phyloP scores from a whole-genome alignment of 2,797 vertebrate species.

The Helostoma temminkii region DNA sequence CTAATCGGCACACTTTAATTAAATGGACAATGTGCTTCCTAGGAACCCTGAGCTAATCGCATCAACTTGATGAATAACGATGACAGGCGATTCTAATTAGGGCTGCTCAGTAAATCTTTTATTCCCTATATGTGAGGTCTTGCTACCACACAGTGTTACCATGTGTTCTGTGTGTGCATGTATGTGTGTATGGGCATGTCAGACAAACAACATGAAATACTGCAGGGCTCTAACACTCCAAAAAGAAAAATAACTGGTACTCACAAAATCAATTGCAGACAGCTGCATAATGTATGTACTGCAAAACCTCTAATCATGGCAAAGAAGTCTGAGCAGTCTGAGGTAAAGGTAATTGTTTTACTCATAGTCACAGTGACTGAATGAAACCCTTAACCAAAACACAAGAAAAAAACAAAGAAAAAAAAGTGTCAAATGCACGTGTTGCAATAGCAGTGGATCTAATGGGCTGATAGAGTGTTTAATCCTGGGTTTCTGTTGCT shows the following conservation, averaged over 20 bases:
- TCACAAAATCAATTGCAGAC: slow-evolving; percentile 13
- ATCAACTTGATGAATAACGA: slow-evolving; percentile 44
- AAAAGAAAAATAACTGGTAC: slow-evolving; percentile 21
- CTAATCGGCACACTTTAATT: slow-evolving; percentile 54
- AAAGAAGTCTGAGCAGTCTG: background rate
- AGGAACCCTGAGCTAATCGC: slow-evolving; percentile 48
- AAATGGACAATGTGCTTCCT: slow-evolving; percentile 41
- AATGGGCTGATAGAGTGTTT: too few species aligned
- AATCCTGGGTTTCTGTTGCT: too few species aligned
- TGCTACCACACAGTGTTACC: slow-evolving; percentile 22
- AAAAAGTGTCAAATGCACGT: too few species aligned
- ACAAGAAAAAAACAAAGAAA: too few species aligned
- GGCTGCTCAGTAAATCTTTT: slow-evolving; percentile 50
- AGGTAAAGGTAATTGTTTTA: background rate
- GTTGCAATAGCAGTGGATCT: too few species aligned
- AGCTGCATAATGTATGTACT: slow-evolving; percentile 16
- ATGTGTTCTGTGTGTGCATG: slow-evolving; percentile 30
- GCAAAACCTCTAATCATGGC: background rate
- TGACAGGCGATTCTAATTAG: slow-evolving; percentile 43
- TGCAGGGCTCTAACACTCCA: slow-evolving; percentile 14
- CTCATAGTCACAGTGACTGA: background rate
- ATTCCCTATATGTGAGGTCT: slow-evolving; percentile 50
- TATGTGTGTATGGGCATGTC: slow-evolving; percentile 5
- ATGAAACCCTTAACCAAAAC: background rate
- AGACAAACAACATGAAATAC: slow-evolving; percentile 30